A percentile compares a stretch with the other conserved stretches of the same genome.
These are phyloP conservation scores for Phlogophora meticulosa DNA, from an alignment of 2,888 invertebrate genomes.

Conservation along the genomic window DNA sequence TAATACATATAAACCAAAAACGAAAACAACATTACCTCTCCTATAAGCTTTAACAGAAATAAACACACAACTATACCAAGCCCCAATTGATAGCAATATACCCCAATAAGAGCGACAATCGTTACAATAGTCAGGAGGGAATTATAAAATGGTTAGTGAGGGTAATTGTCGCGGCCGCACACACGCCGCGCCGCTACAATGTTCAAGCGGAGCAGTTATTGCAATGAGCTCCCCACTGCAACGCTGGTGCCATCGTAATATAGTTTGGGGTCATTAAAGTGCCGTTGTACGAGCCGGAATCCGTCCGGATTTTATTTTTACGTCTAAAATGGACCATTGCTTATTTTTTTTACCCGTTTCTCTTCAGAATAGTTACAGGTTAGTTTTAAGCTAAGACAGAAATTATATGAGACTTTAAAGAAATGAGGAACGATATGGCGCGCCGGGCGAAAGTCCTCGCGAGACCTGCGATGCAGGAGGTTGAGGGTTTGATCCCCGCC, in stretches of 20 bases:
- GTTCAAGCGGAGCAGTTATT: constrained; percentile 52
- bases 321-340: constrained; percentile 4
- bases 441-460: no score
- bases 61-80: not conserved
- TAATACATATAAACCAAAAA: no score
- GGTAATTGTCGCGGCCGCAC: constrained; percentile 51
- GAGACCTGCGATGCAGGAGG: no score
- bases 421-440: no score
- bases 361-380: not conserved
- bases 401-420: not conserved
- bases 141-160: constrained; percentile 52
- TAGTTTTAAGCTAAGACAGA: not conserved
- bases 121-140: constrained; percentile 38
- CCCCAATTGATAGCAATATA: constrained; percentile 12
- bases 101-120: constrained; percentile 30
- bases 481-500: no score
- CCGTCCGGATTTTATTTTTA: constrained; percentile 31
- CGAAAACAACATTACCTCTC: no score
- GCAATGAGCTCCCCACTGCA: constrained; percentile 45
- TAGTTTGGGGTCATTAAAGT: constrained; percentile 41
- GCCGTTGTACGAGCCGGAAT: constrained; percentile 20
- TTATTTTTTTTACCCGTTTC: constrained; percentile 15
- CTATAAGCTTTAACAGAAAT: no score
- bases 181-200: constrained; percentile 17
- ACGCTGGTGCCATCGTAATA: constrained; percentile 27